Evolutionary conservation across 2,888 invertebrate genomes (phyloP).

Genomic region (Metopia argyrocephala): DNA sequence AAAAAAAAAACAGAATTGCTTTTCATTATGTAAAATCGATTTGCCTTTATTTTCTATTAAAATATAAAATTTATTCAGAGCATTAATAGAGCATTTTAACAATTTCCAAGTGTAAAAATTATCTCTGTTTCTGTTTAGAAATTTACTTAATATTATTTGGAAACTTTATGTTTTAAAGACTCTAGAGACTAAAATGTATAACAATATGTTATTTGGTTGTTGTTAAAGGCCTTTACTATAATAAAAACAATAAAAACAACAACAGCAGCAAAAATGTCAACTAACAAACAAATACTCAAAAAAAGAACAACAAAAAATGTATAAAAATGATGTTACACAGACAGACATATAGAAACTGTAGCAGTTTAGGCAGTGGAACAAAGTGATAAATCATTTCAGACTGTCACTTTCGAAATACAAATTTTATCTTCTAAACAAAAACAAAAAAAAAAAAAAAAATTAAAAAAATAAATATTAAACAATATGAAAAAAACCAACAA

Average conservation of each 20-base stretch:
- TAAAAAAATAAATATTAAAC: not conserved
- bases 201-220: constrained; percentile 40
- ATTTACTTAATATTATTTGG: too few species aligned
- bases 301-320: constrained; percentile 24
- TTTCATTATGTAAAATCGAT: too few species aligned
- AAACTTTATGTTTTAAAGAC: constrained; percentile 12
- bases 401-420: constrained; percentile 78
- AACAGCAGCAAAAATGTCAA: not conserved
- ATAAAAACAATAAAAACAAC: constrained; percentile 8
- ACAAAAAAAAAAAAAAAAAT: constrained; percentile 45
- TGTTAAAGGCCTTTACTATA: constrained; percentile 19
- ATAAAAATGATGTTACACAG: too few species aligned
- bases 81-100: too few species aligned
- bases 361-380: constrained; percentile 69
- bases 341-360: constrained; percentile 53
- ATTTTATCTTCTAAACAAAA: constrained; percentile 76
- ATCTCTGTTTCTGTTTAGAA: not conserved
- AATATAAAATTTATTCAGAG: too few species aligned
- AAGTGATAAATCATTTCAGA: constrained; percentile 78
- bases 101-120: not conserved
- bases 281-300: constrained; percentile 15
- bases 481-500: constrained; percentile 52
- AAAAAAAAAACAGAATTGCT: too few species aligned
- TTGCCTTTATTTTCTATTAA: too few species aligned
- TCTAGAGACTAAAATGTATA: constrained; percentile 18